phyloP scores from a whole-genome alignment of 2,113 vertebrate species.

The Channa maculata region DNA sequence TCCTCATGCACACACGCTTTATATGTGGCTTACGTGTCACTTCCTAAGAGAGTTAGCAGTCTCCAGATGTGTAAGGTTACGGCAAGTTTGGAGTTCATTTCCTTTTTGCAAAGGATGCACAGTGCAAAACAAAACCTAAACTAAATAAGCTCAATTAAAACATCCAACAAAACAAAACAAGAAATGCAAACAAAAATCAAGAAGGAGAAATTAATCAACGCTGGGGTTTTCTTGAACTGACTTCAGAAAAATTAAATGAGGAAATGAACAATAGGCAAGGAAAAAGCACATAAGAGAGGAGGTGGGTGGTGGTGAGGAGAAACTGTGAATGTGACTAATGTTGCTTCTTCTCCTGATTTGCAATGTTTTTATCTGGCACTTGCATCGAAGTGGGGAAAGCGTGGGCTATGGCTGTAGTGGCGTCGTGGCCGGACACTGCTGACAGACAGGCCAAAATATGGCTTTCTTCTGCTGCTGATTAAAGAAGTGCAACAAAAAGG shows the following conservation, averaged over 20 bases:
- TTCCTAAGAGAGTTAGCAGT: constrained; percentile 45
- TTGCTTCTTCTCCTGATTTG: constrained; percentile 68
- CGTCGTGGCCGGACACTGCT: constrained; percentile 63
- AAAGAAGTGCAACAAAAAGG: constrained; percentile 77
- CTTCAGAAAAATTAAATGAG: constrained; percentile 68
- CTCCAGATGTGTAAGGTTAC: constrained; percentile 58
- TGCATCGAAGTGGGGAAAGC: constrained; percentile 77
- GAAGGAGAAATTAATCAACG: constrained; percentile 82
- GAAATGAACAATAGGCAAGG: constrained; percentile 81
- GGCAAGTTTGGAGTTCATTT: constrained; percentile 65
- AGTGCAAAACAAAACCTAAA: constrained; percentile 77
- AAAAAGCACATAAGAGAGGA: constrained; percentile 74
- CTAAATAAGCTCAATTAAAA: constrained; percentile 79
- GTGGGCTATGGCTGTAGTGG: constrained; percentile 68
- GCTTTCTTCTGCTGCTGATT: constrained; percentile 83
- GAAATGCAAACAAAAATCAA: constrained; percentile 81
- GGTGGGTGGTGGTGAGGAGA: constrained; percentile 57
- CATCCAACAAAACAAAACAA: constrained; percentile 79
- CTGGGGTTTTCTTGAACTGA: constrained; percentile 62
- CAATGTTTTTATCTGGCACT: constrained; percentile 66
- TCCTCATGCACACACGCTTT: constrained; percentile 3
- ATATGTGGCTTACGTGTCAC: constrained; percentile 26
- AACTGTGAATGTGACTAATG: constrained; percentile 59
- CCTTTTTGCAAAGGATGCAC: constrained; percentile 73
- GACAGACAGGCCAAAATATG: constrained; percentile 82